phyloP scores from a whole-genome alignment of 2,888 invertebrate species.

The Metallyticus violacea region DNA sequence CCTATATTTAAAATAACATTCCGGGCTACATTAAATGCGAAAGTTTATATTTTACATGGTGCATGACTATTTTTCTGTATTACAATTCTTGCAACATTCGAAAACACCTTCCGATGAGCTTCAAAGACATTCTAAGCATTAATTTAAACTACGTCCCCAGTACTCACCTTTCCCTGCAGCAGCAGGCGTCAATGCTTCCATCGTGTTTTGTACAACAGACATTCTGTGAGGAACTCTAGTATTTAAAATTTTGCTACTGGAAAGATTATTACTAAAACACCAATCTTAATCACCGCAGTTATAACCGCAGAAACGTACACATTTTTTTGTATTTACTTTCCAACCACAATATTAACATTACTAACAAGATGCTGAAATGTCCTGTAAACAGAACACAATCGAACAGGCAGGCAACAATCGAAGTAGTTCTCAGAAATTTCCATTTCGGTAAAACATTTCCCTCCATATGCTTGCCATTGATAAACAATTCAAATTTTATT shows the following conservation, averaged over 20 bases:
- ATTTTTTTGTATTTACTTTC: neutral
- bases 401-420: neutral
- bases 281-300: neutral
- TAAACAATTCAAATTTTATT: too few species aligned
- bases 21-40: too few species aligned
- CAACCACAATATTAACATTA: neutral
- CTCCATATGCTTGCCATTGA: too few species aligned
- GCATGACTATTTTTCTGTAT: too few species aligned
- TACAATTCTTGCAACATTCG: too few species aligned
- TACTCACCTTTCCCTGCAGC: neutral
- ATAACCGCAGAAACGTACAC: neutral
- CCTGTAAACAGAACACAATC: neutral
- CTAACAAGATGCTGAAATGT: neutral
- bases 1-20: too few species aligned
- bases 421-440: neutral
- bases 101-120: too few species aligned
- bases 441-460: neutral
- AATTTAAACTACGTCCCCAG: neutral
- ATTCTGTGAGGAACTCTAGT: neutral
- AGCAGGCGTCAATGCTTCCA: neutral
- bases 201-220: neutral
- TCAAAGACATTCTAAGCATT: too few species aligned
- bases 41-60: too few species aligned
- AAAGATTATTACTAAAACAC: neutral
- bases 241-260: neutral